These are phyloP conservation scores for Aphodius granarius DNA, from an alignment of 2,888 invertebrate genomes.

Conservation along the genomic window DNA sequence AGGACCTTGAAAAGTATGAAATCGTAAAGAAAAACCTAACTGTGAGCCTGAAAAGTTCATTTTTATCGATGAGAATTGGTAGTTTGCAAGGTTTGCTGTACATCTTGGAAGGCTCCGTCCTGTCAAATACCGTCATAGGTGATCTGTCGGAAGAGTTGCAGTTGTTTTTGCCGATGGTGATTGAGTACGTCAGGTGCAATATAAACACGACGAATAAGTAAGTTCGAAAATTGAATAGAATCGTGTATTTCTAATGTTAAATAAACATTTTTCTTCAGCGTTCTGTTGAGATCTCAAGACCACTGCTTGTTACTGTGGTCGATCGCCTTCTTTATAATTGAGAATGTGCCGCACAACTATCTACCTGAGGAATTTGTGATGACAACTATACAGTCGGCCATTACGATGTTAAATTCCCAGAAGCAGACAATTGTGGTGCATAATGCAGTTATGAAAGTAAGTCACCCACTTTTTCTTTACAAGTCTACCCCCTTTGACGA, in stretches of 20 bases:
- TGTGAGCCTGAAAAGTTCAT: conserved; percentile 62
- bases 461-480: no score
- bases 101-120: conserved; percentile 62
- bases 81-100: conserved; percentile 69
- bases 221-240: conserved; percentile 21
- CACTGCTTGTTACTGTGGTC: conserved; percentile 75
- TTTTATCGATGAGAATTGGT: conserved; percentile 63
- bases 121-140: conserved; percentile 54
- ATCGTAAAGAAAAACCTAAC: conserved; percentile 64
- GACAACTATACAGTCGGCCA: conserved; percentile 61
- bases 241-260: background rate
- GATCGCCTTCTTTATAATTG: conserved; percentile 73
- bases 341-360: conserved; percentile 68
- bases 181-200: conserved; percentile 59
- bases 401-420: conserved; percentile 55
- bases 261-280: conserved; percentile 34
- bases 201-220: conserved; percentile 52
- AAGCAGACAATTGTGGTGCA: conserved; percentile 55
- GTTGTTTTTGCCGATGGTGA: conserved; percentile 55
- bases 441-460: conserved; percentile 50
- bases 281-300: conserved; percentile 56
- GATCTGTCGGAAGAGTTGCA: conserved; percentile 57
- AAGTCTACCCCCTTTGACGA: no score
- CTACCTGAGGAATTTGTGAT: conserved; percentile 61
- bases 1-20: conserved; percentile 63